phyloP scores from a whole-genome alignment of 1,140 invertebrate species.

The Cecropterus lyciades region DNA sequence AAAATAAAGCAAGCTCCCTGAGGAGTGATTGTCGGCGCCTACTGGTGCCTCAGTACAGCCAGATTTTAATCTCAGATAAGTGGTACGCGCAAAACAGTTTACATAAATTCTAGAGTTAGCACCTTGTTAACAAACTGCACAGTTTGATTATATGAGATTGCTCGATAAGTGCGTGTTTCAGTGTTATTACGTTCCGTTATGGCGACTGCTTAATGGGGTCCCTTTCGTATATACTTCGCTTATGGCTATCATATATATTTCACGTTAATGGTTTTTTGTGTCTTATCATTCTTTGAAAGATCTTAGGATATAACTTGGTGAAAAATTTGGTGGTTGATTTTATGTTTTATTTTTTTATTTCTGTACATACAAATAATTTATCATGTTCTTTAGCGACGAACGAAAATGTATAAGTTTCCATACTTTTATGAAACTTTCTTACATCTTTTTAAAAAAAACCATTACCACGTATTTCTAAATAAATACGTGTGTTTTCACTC shows the following conservation, averaged over 20 bases:
- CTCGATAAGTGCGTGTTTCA: conserved; percentile 52
- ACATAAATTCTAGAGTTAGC: conserved; percentile 82
- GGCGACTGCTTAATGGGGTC: conserved; percentile 34
- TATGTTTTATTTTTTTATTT: no score
- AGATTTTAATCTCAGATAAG: conserved; percentile 84
- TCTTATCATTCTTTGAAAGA: no score
- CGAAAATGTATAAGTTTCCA: no score
- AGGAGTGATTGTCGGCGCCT: conserved; percentile 77
- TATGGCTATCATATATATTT: not conserved
- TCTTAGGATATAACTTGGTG: no score
- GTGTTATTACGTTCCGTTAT: conserved; percentile 32
- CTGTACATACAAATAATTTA: no score
- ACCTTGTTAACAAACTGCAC: conserved; percentile 80
- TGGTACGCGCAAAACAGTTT: conserved; percentile 73
- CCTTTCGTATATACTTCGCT: conserved; percentile 11
- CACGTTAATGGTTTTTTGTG: not conserved
- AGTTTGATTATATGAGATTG: conserved; percentile 74
- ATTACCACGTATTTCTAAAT: no score
- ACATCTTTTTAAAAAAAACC: no score
- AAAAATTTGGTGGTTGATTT: no score
- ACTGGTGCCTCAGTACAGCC: conserved; percentile 64
- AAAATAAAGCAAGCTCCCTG: conserved; percentile 75
- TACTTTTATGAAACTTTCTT: no score
- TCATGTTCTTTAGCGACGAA: no score
- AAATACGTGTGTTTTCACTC: no score